A percentile compares a stretch with the other conserved stretches of the same genome.
phyloP scores from a whole-genome alignment of 2,797 vertebrate genomes.

The Poecilia velifera region DNA sequence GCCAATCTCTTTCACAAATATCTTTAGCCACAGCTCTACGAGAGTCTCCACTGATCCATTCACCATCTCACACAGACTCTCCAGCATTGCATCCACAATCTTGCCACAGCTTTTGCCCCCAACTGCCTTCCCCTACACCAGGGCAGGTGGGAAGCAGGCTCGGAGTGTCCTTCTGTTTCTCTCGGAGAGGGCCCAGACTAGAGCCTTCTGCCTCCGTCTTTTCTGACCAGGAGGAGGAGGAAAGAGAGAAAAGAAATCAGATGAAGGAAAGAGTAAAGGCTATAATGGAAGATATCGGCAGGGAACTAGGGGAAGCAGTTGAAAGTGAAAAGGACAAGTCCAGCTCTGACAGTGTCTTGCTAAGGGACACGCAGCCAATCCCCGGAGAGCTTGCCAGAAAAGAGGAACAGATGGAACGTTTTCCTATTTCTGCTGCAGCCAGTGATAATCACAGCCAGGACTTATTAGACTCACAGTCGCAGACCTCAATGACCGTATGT shows the following conservation, averaged over 20 bases:
- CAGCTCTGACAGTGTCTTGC: conserved; percentile 40
- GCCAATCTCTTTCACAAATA: conserved; percentile 55
- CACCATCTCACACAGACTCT: conserved; percentile 37
- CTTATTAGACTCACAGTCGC: conserved; percentile 30
- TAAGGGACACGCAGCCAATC: conserved; percentile 40
- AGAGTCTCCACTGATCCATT: conserved; percentile 53
- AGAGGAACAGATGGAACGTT: conserved; percentile 45
- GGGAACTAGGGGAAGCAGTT: conserved; percentile 71
- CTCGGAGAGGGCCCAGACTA: conserved; percentile 90
- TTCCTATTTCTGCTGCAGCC: conserved; percentile 49
- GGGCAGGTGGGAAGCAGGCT: conserved; percentile 74
- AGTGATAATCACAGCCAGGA: conserved; percentile 52
- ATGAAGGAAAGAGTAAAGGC: conserved; percentile 80
- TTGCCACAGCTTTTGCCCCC: conserved; percentile 60
- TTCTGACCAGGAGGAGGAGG: conserved; percentile 91
- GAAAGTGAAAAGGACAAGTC: conserved; percentile 51
- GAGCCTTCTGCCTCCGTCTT: conserved; percentile 97
- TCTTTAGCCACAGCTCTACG: conserved; percentile 39
- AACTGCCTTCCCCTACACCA: conserved; percentile 63
- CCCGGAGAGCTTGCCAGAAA: conserved; percentile 36
- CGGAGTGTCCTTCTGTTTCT: conserved; percentile 97
- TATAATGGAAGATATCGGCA: conserved; percentile 77
- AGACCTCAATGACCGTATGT: conserved; percentile 39
- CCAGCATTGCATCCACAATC: conserved; percentile 59
- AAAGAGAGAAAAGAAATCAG: conserved; percentile 82